Base-by-base conservation (phyloP, 2,888 invertebrate genomes). In the Nipponacmea schrenckii region DNA sequence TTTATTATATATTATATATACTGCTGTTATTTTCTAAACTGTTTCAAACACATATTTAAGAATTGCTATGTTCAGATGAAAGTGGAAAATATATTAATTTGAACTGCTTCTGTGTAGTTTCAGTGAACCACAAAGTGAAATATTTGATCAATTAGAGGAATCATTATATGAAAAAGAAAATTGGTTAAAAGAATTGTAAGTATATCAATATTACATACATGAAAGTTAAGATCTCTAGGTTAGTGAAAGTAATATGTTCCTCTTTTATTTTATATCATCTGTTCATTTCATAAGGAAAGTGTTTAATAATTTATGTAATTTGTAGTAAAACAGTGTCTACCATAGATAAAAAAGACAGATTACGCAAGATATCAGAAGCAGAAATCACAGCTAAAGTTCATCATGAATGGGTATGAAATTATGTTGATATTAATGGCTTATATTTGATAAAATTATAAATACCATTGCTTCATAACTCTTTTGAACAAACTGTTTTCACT, bases 171-270 rank as follows among this genome's bases (percentile, higher is more conserved):
- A 78, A 14, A 71, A 77, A 66, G 80, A 83, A 46, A 76, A 79
- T 14, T 82, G 81, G 81, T 74, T 79, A 3, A 72, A 79, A 70
- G 75, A 80, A 64, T 62, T 81, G 81, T 81, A 76, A 81, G 81
- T 81, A n/a, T 64, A 15, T n/a, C 20, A 27, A 39, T 31, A 39
- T 5, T n/a, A n/a, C n/a, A n/a, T n/a, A n/a, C n/a, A n/a, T n/a
- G n/a, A n/a, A n/a, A n/a, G n/a, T n/a, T n/a, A n/a, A n/a, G n/a
- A n/a, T n/a, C n/a, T n/a, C 15, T 10, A 7, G 24, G 31, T 12
- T 26, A n/a, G 3, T 1, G 0, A 65, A 17, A n/a, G n/a, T 66
- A 44, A 45, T 45, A n/a, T 39, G 67, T n/a, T n/a, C 45, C 2
- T n/a, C 17, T 24, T 26, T 12, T 2, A 27, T 67, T 45, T 15